These are phyloP conservation scores for Crematogaster levior DNA, from an alignment of 2,888 invertebrate species.

Conservation along the genomic window DNA sequence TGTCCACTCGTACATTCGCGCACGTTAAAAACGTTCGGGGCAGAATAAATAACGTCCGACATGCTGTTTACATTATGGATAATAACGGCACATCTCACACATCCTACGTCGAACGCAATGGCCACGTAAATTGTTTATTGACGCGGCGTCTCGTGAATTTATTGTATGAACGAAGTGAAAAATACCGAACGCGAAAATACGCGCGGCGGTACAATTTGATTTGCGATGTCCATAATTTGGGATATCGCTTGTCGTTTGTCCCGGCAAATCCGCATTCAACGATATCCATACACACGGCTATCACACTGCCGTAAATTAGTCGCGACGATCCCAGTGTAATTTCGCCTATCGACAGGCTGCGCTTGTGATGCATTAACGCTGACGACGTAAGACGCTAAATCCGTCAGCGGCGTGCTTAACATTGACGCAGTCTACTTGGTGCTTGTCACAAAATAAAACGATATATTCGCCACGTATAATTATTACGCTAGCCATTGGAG, in stretches of 20 bases:
- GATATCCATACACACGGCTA: not conserved
- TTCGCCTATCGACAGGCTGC: slow-evolving; percentile 52
- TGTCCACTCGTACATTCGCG: not conserved
- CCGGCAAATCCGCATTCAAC: slow-evolving; percentile 19
- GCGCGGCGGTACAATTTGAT: slow-evolving; percentile 39
- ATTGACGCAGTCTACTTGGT: slow-evolving; percentile 36
- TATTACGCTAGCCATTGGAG: not conserved
- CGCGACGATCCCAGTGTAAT: slow-evolving; percentile 28
- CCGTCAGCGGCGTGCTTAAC: slow-evolving; percentile 52
- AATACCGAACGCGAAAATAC: slow-evolving; percentile 34
- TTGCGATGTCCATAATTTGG: slow-evolving; percentile 50
- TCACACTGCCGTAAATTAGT: slow-evolving; percentile 56
- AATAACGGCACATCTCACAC: slow-evolving; percentile 20
- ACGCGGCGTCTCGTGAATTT: slow-evolving; percentile 33
- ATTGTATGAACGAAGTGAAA: slow-evolving; percentile 33
- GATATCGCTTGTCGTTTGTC: slow-evolving; percentile 41
- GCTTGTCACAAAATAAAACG: not conserved
- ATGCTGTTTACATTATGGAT: slow-evolving; percentile 24
- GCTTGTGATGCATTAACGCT: slow-evolving; percentile 44
- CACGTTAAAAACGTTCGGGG: slow-evolving; percentile 1
- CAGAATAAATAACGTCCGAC: slow-evolving; percentile 35
- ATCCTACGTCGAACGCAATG: slow-evolving; percentile 23
- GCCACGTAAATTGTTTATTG: slow-evolving; percentile 43
- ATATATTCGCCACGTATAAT: not conserved
- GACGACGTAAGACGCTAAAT: slow-evolving; percentile 53